phyloP scores from a whole-genome alignment of 2,888 invertebrate genomes.

The Leptodirus hochenwartii region DNA sequence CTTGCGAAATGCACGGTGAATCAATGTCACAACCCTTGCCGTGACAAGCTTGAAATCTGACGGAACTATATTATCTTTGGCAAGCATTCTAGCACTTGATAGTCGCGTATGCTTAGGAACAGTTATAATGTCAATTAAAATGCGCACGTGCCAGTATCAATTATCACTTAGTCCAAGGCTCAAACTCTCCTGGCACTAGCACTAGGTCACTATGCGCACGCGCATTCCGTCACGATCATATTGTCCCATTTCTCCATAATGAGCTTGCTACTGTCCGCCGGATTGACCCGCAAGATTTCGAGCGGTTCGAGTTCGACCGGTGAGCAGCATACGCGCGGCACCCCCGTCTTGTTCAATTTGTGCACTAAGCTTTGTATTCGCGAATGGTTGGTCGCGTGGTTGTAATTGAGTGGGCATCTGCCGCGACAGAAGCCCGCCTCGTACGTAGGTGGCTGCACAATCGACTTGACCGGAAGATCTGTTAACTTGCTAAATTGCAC shows the following conservation, averaged over 20 bases:
- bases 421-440: conserved; percentile 56
- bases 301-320: conserved; percentile 45
- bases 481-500: conserved; percentile 27
- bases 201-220: conserved; percentile 47
- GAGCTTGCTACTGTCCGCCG: conserved; percentile 38
- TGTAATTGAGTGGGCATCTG: conserved; percentile 45
- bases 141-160: no score
- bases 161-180: no score
- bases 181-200: no score
- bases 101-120: no score
- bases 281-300: conserved; percentile 46
- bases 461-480: conserved; percentile 29
- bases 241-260: conserved; percentile 50
- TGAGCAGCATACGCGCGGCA: conserved; percentile 47
- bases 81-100: no score
- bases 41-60: no score
- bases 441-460: conserved; percentile 48
- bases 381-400: conserved; percentile 53
- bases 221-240: conserved; percentile 52
- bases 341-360: conserved; percentile 26
- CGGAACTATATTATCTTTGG: no score
- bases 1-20: no score
- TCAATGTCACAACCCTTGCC: no score
- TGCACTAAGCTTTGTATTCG: conserved; percentile 47
- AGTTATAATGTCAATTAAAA: no score